Conservation (phyloP, 2,797 vertebrate genomes). For the Ceryle rudis region DNA sequence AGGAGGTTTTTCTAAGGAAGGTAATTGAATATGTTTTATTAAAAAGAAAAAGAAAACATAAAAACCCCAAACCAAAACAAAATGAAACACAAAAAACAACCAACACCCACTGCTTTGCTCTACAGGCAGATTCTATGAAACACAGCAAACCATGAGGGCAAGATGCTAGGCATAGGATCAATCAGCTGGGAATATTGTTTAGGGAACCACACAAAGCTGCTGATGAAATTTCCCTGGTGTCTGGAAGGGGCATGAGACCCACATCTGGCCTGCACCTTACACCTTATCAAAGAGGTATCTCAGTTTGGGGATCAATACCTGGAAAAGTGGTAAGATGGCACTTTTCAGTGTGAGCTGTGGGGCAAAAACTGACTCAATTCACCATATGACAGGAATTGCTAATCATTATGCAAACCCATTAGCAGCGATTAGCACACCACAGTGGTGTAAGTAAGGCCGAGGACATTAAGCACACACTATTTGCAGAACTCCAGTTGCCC, state of each 20-base stretch:
- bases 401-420: neutral
- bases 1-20: constrained; percentile 28
- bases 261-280: neutral
- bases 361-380: neutral
- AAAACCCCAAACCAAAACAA: neutral
- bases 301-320: neutral
- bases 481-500: neutral
- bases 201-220: neutral
- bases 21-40: constrained; percentile 37
- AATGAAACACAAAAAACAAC: neutral
- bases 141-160: neutral
- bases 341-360: neutral
- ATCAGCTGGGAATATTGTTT: neutral
- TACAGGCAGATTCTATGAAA: neutral
- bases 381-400: neutral
- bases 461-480: neutral
- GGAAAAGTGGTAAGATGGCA: neutral
- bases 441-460: neutral
- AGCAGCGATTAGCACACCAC: neutral
- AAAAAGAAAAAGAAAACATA: neutral
- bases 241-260: neutral
- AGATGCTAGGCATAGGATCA: neutral
- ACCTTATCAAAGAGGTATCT: neutral
- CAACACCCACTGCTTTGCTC: neutral
- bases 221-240: neutral